Conservation (phyloP, 2,113 vertebrate species). For the Pavo muticus region DNA sequence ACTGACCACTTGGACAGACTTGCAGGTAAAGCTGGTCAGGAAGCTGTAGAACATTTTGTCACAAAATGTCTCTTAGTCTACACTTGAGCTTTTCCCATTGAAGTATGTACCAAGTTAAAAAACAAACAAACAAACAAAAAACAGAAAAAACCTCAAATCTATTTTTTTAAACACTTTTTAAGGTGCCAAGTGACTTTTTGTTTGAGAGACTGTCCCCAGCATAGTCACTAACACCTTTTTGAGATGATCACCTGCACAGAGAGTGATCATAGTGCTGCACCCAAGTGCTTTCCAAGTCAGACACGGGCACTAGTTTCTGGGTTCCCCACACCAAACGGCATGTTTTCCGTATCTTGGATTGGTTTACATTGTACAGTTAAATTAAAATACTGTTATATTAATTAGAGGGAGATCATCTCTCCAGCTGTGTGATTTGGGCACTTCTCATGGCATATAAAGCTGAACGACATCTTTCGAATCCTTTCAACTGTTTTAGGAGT, state of each 20-base stretch:
- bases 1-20: background rate
- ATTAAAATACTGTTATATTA: background rate
- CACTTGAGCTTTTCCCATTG: background rate
- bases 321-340: background rate
- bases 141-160: too few species aligned
- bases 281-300: background rate
- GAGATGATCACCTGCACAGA: background rate
- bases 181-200: background rate
- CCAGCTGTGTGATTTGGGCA: background rate
- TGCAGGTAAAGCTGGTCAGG: background rate
- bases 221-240: fast-evolving
- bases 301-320: background rate
- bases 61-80: background rate
- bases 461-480: background rate
- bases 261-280: background rate
- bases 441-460: background rate
- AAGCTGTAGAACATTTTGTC: background rate
- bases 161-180: background rate
- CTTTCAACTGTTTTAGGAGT: background rate
- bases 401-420: background rate
- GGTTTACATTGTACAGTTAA: background rate
- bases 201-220: background rate
- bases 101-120: background rate
- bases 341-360: background rate
- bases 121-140: background rate